A percentile compares a stretch with the other conserved stretches of the same genome.
phyloP scores from a whole-genome alignment of 1,140 invertebrate genomes.

The Zaprionus lachaisei region DNA sequence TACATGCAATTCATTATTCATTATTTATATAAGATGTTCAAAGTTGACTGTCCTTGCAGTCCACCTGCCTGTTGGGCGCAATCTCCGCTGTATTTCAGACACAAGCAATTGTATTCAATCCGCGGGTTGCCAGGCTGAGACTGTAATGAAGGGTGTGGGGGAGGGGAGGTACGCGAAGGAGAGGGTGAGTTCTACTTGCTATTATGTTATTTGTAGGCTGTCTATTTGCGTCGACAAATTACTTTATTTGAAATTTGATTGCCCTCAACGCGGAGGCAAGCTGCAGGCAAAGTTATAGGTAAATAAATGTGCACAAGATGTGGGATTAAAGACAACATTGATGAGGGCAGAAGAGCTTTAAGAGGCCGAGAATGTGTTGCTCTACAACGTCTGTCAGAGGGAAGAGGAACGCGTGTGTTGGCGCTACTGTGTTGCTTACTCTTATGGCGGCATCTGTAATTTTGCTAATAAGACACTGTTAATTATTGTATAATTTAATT shows the following conservation, averaged over 20 bases:
- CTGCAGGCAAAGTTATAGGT: not conserved
- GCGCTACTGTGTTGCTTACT: conserved; percentile 23
- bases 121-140: not conserved
- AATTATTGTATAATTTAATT: conserved; percentile 78
- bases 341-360: not conserved
- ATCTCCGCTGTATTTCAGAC: not conserved
- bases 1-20: not conserved
- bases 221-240: conserved; percentile 21
- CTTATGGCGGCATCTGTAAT: conserved; percentile 60
- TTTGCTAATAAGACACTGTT: conserved; percentile 71
- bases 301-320: conserved; percentile 13
- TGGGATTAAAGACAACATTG: conserved; percentile 24
- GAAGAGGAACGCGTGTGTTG: conserved; percentile 12
- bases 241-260: conserved; percentile 24
- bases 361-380: conserved; percentile 1
- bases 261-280: conserved; percentile 2
- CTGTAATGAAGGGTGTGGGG: not conserved
- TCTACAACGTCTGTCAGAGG: not conserved
- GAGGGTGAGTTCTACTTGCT: not conserved
- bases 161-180: too few species aligned
- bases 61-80: not conserved
- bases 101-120: not conserved
- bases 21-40: not conserved
- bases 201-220: conserved; percentile 7
- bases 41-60: not conserved